These are phyloP conservation scores for Thalassoma bifasciatum DNA, from an alignment of 2,113 vertebrate genomes.

Conservation along the genomic window DNA sequence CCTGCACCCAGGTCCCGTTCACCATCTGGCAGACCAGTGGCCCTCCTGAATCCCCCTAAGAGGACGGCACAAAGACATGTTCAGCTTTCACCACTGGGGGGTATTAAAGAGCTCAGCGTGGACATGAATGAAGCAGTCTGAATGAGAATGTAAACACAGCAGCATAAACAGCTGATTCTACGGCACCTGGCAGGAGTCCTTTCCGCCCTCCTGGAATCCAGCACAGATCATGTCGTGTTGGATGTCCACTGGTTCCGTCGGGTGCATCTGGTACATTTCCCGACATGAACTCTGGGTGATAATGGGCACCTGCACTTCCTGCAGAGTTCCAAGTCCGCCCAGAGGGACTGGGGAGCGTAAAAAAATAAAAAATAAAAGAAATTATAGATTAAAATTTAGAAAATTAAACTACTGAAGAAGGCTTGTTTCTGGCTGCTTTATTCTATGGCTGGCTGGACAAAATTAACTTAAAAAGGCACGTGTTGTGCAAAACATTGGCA, in stretches of 20 bases:
- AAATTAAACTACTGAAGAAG: too few species aligned
- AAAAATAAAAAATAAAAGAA: constrained; percentile 9
- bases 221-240: constrained; percentile 83
- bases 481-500: too few species aligned
- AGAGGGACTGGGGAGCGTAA: constrained; percentile 73
- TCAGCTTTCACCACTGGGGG: constrained; percentile 24
- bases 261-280: constrained; percentile 71
- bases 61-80: neutral
- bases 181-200: constrained; percentile 85
- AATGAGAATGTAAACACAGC: constrained; percentile 26
- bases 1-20: constrained; percentile 83
- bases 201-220: constrained; percentile 76
- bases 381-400: too few species aligned
- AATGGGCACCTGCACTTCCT: constrained; percentile 83
- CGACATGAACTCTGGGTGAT: constrained; percentile 78
- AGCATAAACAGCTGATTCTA: constrained; percentile 35
- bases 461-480: too few species aligned
- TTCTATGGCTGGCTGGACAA: too few species aligned
- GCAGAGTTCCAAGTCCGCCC: constrained; percentile 66
- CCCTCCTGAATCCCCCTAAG: constrained; percentile 85
- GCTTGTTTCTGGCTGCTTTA: too few species aligned
- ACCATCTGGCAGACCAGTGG: constrained; percentile 80
- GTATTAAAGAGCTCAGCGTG: constrained; percentile 18
- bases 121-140: too few species aligned
- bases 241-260: constrained; percentile 67